Evolutionary conservation across 2,888 invertebrate species (phyloP), one percentile per base, ranked within the genome.

Genomic region (Trisateles emortualis): DNA sequence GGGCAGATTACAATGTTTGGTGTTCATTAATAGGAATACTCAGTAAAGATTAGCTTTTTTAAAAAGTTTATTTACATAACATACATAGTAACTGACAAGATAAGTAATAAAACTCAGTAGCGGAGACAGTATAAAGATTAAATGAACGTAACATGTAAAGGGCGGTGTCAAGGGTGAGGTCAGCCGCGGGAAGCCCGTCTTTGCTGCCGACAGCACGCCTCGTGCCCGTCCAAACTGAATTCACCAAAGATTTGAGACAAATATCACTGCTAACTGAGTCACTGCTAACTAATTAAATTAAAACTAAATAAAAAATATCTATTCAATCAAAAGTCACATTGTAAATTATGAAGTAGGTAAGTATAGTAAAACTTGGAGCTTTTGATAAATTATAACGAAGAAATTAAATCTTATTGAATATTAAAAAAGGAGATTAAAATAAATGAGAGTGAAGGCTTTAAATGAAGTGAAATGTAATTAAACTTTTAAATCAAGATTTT

Each of bases 51-150:
- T 74, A 62, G 63, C 63, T 68, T 76, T 82, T 81, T 81, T 76
- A 82, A 83, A 88, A 87, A 87, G 83, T 89, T 88, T 90, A 90
- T 90, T 90, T 90, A 90, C 90, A 89, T 89, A 88, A 89, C 86
- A 87, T 88, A 83, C 82, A 88, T 84, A 85, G 65, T 68, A 88
- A 87, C 86, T 83, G 84, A 88, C 82, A 86, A 84, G 79, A 83
- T 79, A 84, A 76, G 81, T 82, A 84, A 82, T 78, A 78, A 82
- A 84, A 83, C 83, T 81, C 84, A 81, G 84, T 75, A 85, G 84
- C 81, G 70, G 72, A 78, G 71, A 78, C 70, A 78, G 68, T 66
- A n/a, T n/a, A 62, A 72, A 66, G 60, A 64, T 32, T 63, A 64
- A 52, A 65, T 70, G 69, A 73, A 63, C 54, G 42, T 49, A 51